Evolutionary conservation across 2,113 vertebrate species (phyloP).

Genomic region (Dicaeum eximium): DNA sequence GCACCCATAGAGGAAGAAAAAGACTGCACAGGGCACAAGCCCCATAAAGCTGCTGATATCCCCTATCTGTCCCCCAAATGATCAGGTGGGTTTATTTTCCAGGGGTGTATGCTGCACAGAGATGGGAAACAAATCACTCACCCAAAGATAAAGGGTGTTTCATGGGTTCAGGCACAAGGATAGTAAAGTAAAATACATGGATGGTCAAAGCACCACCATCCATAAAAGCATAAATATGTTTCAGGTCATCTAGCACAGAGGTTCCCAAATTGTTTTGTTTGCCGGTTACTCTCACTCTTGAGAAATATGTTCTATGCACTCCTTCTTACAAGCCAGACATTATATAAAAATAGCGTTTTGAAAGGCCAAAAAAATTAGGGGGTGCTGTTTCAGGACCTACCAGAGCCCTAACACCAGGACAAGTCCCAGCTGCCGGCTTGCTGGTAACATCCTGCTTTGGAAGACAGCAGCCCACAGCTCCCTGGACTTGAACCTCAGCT

Average conservation of each 20-base stretch:
- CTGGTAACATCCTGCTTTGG: background rate
- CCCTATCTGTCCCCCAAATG: background rate
- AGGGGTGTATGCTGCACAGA: background rate
- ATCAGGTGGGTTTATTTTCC: background rate
- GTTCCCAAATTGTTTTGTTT: background rate
- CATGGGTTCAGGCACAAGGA: background rate
- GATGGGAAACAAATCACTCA: background rate
- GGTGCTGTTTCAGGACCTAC: background rate
- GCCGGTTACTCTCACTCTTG: background rate
- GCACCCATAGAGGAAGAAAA: background rate
- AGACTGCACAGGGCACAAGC: background rate
- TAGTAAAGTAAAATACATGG: background rate
- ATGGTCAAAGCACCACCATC: accelerated
- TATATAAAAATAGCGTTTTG: background rate
- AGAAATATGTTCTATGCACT: background rate
- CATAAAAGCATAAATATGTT: background rate
- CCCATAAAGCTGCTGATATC: background rate
- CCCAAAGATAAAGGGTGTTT: background rate
- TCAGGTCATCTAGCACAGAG: background rate
- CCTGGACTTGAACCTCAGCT: background rate
- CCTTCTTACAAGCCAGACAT: background rate
- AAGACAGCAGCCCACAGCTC: background rate
- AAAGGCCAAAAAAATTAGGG: background rate
- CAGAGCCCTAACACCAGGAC: background rate
- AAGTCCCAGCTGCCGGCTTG: background rate